Base-by-base conservation (phyloP, 2,797 vertebrate species). In the Ptychobarbus kaznakovi region DNA sequence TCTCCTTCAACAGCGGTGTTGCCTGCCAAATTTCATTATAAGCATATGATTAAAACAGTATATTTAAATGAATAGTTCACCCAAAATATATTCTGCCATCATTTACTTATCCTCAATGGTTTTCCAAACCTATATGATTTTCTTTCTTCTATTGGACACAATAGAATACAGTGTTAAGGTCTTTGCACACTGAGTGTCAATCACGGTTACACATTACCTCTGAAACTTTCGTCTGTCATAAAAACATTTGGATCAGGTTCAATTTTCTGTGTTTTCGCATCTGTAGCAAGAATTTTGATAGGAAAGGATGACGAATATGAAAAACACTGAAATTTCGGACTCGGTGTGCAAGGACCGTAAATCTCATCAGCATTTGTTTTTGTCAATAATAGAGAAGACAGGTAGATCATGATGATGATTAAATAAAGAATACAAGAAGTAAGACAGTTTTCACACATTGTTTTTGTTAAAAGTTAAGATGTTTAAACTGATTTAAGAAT, bases 1-100 rank as follows among this genome's bases (percentile, higher is more conserved):
- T 96, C 88, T 95, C 94, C 92, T 89, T 92, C 81, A 95, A 96
- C 76, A 96, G 94, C 94, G 95, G 92, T 65, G 72, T 87, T 2
- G 77, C 77, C 93, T 93, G 90, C 79, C 90, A 90, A 70, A 69
- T 68, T 88, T 86, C 88, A 86, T 25, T 65, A 42, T 25, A 87
- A n/a, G 51, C 16, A 22, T 4, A 18, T 40, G 46, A 25, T 70
- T 42, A 3, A 7, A 61, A 46, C 65, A 8, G 12, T 51, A n/a
- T 32, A 35, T 46, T 44, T 18, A 46, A 44, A 38, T 12, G 2
- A 56, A 56, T 56, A 56, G 8, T 49, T 44, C 22, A 7, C 20
- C 22, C 12, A n/a, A 44, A 40, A 72, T 58, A 44, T n/a, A 15
- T 46, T 53, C 51, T 22, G 68, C 44, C 44, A 72, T 44, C 35